Conservation (phyloP, 2,797 vertebrate species). For the Betta splendens region DNA sequence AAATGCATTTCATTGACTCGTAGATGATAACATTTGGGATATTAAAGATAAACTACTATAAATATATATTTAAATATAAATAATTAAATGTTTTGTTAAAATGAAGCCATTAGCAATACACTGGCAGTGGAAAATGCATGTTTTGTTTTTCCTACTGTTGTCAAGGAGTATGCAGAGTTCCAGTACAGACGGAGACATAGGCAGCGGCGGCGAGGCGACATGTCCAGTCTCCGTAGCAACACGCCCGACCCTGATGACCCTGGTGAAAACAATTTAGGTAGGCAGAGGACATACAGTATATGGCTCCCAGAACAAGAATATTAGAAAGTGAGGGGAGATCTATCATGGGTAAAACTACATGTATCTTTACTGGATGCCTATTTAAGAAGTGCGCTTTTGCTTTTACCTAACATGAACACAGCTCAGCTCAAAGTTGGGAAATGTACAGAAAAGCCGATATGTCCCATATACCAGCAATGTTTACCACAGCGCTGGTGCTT, state of each 20-base stretch:
- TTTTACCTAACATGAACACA: no score
- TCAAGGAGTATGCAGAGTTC: slow-evolving; percentile 97
- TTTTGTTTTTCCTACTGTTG: slow-evolving; percentile 16
- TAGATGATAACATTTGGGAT: no score
- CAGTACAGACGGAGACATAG: slow-evolving; percentile 96
- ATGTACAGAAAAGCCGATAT: slow-evolving; percentile 25
- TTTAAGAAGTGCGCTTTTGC: no score
- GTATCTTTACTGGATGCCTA: no score
- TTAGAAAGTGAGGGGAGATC: background rate
- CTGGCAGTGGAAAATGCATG: background rate
- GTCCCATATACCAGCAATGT: slow-evolving; percentile 36
- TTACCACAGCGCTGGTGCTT: slow-evolving; percentile 26
- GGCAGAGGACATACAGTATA: background rate
- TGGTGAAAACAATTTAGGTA: slow-evolving; percentile 88
- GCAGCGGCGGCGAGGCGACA: slow-evolving; percentile 90
- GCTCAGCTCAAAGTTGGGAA: slow-evolving; percentile 17
- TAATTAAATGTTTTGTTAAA: slow-evolving; percentile 3
- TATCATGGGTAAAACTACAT: background rate
- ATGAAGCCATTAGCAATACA: background rate
- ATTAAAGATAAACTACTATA: no score
- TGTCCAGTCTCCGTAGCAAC: slow-evolving; percentile 92
- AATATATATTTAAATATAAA: no score
- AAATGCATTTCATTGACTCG: no score
- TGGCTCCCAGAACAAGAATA: background rate
- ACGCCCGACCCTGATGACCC: slow-evolving; percentile 90